Conservation (phyloP, 1,140 invertebrate genomes). For the Carposina sasakii region DNA sequence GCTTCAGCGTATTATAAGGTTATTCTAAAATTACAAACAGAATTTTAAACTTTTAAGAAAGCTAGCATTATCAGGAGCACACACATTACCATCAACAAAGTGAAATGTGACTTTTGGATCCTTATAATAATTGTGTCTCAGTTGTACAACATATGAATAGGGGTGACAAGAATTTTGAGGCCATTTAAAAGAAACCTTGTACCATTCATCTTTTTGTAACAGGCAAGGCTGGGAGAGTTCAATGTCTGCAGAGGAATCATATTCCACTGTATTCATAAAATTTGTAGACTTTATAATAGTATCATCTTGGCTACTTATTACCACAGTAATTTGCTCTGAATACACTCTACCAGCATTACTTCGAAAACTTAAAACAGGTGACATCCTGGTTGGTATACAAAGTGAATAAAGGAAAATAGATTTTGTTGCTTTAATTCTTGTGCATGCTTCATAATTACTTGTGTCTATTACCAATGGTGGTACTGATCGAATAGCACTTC, state of each 20-base stretch:
- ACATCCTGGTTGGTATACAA: slow-evolving; percentile 58
- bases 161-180: slow-evolving; percentile 38
- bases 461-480: slow-evolving; percentile 54
- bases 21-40: slow-evolving; percentile 36
- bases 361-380: slow-evolving; percentile 42
- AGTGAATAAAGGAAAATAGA: slow-evolving; percentile 64
- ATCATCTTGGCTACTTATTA: slow-evolving; percentile 46
- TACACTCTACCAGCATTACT: slow-evolving; percentile 46
- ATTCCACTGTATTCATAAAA: slow-evolving; percentile 47
- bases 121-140: slow-evolving; percentile 42
- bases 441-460: slow-evolving; percentile 42
- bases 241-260: slow-evolving; percentile 55
- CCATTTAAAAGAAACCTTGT: slow-evolving; percentile 62
- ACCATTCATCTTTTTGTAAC: slow-evolving; percentile 60
- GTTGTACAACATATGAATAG: slow-evolving; percentile 56
- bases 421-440: slow-evolving; percentile 56
- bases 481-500: slow-evolving; percentile 51
- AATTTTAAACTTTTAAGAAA: slow-evolving; percentile 62
- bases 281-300: slow-evolving; percentile 41
- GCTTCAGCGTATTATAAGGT: too few relatives aligned
- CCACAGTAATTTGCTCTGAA: slow-evolving; percentile 53
- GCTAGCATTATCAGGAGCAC: slow-evolving; percentile 50
- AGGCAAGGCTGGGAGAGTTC: slow-evolving; percentile 54
- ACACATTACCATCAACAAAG: slow-evolving; percentile 67
- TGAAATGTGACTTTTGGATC: slow-evolving; percentile 52